Base-by-base conservation (phyloP, 2,113 vertebrate species). In the Gavialis gangeticus region DNA sequence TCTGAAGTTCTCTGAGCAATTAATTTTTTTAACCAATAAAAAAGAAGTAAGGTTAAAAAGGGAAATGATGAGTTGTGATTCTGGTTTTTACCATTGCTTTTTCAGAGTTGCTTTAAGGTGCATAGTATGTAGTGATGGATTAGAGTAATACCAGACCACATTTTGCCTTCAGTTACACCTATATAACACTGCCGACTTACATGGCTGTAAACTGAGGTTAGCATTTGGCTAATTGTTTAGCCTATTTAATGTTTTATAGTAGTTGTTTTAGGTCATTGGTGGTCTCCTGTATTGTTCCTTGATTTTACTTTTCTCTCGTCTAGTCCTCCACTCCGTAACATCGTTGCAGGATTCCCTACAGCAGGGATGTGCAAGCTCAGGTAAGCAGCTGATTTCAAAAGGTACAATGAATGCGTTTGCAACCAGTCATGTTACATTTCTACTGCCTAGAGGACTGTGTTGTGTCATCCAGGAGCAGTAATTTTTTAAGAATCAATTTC, bases 291-390 rank as follows among this genome's bases (percentile, higher is more conserved):
- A 93, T 89, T 91, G 86, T 96, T 96, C 91, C 95, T 95, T 96
- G 89, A 84, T 94, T 73, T 67, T 96, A 60, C 85, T 94, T 94
- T 97, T 94, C 97, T 98, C 95, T 98, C 97, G 73, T 95, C 92
- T 93, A 98, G 98, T 97, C 95, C 96, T 98, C 96, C 98, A 97
- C 90, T 98, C 98, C 67, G 96, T 97, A 97, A 97, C 98, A 73
- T 97, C 98, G 89, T 98, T 98, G 85, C 98, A 98, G 97, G 98
- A 98, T 95, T 96, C 98, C 90, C 96, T 98, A 84, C 98, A 97
- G 96, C 98, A 98, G 97, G 98, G 98, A 98, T 98, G 98, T 87
- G 98, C 97, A 93, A 98, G 98, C 97, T 98, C 98, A 98, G 98
- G 98, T 98, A 98, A 98, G 96, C 89, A 91, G 60, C 96, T 62